Evolutionary conservation across 2,888 invertebrate species (phyloP), one percentile per base, ranked within the genome.

Genomic region (Blastobasis lacticolella): DNA sequence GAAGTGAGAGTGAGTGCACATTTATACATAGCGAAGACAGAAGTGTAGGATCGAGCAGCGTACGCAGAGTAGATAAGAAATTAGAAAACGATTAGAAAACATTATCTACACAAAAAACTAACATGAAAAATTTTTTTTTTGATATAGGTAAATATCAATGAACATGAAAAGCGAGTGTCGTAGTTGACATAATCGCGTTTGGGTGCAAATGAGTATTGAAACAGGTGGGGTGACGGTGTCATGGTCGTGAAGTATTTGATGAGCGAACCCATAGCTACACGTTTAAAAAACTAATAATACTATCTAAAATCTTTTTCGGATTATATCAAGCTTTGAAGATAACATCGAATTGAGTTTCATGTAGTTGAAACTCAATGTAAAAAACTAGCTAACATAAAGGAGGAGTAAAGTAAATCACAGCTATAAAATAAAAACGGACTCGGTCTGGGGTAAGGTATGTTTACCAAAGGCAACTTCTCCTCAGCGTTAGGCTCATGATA

Each of bases 381-480:
- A 42, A 40, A 40, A 44, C 10, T 46, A 43, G 50, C 6, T 9
- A 45, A 49, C 23, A 23, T 23, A 23, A 23, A 23, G 23, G 23
- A 23, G 23, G 23, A 23, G 23, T 23, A 23, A 55, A 52, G 56
- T 57, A 64, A 59, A 64, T 63, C 61, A 61, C 66, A 74, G 73
- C 75, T 76, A 78, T 72, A 75, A 74, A 69, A 66, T 62, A 62
- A 23, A 23, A 61, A 75, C 81, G 81, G 83, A 82, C 78, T 81
- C 66, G 69, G 68, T 77, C 69, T 73, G 81, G 81, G 77, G 73
- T 68, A 76, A 73, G 64, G 67, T 69, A 72, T 78, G 23, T 91
- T 93, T 93, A 96, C 95, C 95, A 95, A 93, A 91, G 95, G 95
- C 87, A 95, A 93, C 90, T 94, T 94, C 91, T 95, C 95, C 92